These are phyloP conservation scores for Sturmia bella DNA, from an alignment of 2,888 invertebrate species.

Conservation along the genomic window DNA sequence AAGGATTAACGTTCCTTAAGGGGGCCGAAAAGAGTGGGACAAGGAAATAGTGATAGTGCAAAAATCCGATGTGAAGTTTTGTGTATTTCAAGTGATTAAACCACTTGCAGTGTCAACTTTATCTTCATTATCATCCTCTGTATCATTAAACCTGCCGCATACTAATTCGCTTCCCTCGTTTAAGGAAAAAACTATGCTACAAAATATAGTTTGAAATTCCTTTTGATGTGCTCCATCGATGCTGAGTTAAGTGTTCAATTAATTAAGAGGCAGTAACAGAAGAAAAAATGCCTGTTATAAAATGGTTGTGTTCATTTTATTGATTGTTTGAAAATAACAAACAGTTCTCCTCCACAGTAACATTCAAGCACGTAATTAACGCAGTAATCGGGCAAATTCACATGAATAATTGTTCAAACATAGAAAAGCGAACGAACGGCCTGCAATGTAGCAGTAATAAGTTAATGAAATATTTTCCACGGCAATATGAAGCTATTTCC, in stretches of 20 bases:
- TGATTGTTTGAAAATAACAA: slow-evolving; percentile 22
- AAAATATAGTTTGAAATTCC: slow-evolving; percentile 66
- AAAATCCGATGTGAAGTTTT: too few relatives aligned
- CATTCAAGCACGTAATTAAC: slow-evolving; percentile 68
- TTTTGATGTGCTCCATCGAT: slow-evolving; percentile 59
- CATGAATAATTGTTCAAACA: slow-evolving; percentile 26
- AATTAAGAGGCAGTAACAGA: neutral
- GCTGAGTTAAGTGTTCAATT: slow-evolving; percentile 3
- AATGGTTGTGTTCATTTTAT: slow-evolving; percentile 36
- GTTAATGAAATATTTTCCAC: neutral
- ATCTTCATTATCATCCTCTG: too few relatives aligned
- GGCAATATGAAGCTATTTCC: slow-evolving; percentile 8
- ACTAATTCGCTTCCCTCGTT: neutral
- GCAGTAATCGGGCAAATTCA: slow-evolving; percentile 59
- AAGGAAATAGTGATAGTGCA: too few relatives aligned
- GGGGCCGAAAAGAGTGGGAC: too few relatives aligned
- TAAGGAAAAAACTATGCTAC: slow-evolving; percentile 5
- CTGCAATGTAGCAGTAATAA: neutral
- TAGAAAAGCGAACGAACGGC: neutral
- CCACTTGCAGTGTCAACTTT: too few relatives aligned
- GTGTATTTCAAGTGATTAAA: too few relatives aligned
- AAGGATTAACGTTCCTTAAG: too few relatives aligned
- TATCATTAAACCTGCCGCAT: too few relatives aligned
- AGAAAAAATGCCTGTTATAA: slow-evolving; percentile 3
- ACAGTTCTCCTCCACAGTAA: slow-evolving; percentile 23